A percentile compares a stretch with the other conserved stretches of the same genome.
phyloP scores from a whole-genome alignment of 2,113 vertebrate species.

The Glareola pratincola region DNA sequence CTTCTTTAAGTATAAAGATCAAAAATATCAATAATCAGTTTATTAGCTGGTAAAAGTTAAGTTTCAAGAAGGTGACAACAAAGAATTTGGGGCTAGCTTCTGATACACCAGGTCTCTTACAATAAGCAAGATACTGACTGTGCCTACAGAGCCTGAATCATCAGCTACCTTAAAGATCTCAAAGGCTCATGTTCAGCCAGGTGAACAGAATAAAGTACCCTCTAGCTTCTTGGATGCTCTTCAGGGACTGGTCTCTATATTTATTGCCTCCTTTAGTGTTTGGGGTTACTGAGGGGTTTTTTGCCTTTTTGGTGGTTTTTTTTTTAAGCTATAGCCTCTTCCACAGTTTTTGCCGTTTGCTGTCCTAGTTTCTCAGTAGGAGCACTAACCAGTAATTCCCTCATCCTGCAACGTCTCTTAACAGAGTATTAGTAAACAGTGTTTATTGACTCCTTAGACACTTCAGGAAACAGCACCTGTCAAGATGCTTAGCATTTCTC shows the following conservation, averaged over 20 bases:
- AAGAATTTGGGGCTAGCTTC: background rate
- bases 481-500: background rate
- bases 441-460: background rate
- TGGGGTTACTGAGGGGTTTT: background rate
- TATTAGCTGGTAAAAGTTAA: background rate
- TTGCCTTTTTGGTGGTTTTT: background rate
- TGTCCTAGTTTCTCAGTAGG: background rate
- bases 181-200: background rate
- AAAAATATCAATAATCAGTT: background rate
- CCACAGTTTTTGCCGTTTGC: background rate
- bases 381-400: background rate
- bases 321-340: background rate
- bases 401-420: background rate
- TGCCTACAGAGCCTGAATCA: background rate
- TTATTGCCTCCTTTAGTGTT: background rate
- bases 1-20: background rate
- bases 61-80: background rate
- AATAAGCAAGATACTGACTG: background rate
- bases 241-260: background rate
- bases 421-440: background rate
- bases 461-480: background rate
- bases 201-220: background rate
- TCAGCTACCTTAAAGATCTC: background rate
- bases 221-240: background rate
- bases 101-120: background rate